Evolutionary conservation across 2,888 invertebrate species (phyloP).

Genomic region (Matsumyia berberina): DNA sequence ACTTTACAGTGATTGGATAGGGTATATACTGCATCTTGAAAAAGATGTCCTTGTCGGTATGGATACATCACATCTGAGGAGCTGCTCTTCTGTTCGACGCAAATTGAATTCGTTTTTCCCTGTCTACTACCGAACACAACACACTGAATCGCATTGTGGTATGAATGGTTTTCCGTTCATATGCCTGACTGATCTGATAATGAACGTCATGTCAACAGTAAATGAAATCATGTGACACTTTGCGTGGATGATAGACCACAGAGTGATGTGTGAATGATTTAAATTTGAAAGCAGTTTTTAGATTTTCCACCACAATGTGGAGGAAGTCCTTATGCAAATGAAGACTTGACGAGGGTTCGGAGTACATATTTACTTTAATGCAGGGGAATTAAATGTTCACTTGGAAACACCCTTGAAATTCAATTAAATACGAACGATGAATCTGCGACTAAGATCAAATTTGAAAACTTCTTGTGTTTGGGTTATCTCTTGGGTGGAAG

Average conservation of each 20-base stretch:
- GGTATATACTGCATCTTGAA: background rate
- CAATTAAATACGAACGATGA: background rate
- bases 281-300: slow-evolving; percentile 41
- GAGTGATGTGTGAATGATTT: slow-evolving; percentile 46
- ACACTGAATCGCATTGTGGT: slow-evolving; percentile 30
- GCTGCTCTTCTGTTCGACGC: background rate
- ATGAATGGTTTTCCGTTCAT: slow-evolving; percentile 16
- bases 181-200: slow-evolving; percentile 23
- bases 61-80: background rate
- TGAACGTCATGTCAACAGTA: slow-evolving; percentile 26
- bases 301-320: background rate
- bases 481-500: too few species aligned
- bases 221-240: slow-evolving; percentile 47
- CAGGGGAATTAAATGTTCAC: background rate
- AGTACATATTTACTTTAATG: background rate
- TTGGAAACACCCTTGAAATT: background rate
- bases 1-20: background rate
- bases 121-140: background rate
- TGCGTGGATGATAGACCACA: slow-evolving; percentile 6
- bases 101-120: background rate
- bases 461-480: background rate
- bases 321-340: slow-evolving; percentile 23
- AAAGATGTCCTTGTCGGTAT: background rate
- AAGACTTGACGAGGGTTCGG: slow-evolving; percentile 26
- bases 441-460: background rate